These are phyloP conservation scores for Glareola pratincola DNA, from an alignment of 2,113 vertebrate species.

Conservation along the genomic window DNA sequence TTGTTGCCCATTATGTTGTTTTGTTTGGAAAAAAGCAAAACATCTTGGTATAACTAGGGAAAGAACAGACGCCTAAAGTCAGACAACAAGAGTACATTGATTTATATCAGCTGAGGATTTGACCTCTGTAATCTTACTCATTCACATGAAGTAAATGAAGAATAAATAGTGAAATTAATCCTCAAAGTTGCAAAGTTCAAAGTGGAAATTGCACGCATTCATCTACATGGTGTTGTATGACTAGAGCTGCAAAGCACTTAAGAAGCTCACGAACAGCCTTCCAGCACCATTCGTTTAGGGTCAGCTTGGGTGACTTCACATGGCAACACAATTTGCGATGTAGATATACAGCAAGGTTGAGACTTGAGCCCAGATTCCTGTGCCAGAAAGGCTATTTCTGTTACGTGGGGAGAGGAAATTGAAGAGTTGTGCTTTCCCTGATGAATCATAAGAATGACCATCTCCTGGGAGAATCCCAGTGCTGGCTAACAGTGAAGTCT, in stretches of 20 bases:
- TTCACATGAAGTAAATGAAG: not conserved
- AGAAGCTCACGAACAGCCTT: not conserved
- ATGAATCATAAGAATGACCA: not conserved
- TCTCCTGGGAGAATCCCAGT: not conserved
- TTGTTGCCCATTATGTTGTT: not conserved
- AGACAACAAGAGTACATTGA: not conserved
- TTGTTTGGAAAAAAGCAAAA: not conserved
- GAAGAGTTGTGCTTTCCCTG: not conserved
- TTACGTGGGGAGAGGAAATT: not conserved
- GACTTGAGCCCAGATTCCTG: not conserved
- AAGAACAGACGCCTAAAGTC: not conserved
- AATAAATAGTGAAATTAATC: slow-evolving; percentile 5
- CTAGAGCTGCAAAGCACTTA: not conserved
- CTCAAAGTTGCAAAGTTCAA: not conserved
- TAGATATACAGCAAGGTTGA: not conserved
- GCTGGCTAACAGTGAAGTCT: not conserved
- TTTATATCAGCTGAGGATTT: not conserved
- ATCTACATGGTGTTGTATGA: not conserved
- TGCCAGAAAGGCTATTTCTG: not conserved
- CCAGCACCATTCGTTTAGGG: not conserved
- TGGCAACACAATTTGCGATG: not conserved
- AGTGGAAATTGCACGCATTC: not conserved
- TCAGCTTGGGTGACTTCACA: not conserved
- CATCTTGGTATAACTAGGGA: not conserved
- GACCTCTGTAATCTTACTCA: not conserved